Conservation (phyloP, 2,888 invertebrate genomes). For the Netelia virgata region DNA sequence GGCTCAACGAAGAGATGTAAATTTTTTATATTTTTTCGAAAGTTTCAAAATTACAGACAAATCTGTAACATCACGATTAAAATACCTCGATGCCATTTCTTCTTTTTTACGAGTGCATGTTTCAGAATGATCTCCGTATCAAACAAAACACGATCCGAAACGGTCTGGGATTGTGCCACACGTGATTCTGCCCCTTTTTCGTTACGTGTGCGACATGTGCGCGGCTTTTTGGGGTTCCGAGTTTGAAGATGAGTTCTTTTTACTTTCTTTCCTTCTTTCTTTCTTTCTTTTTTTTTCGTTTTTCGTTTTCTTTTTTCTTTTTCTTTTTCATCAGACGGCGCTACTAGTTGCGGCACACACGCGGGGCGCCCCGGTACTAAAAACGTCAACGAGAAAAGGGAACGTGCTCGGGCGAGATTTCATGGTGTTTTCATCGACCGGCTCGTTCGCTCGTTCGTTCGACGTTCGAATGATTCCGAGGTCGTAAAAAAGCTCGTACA, state of each 20-base stretch:
- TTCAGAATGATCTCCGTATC: not conserved
- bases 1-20: not conserved
- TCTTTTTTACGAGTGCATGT: not conserved
- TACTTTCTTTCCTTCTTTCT: slow-evolving; percentile 28
- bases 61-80: not conserved
- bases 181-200: slow-evolving; percentile 35
- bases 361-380: slow-evolving; percentile 60
- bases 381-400: slow-evolving; percentile 62
- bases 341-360: slow-evolving; percentile 51
- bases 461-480: slow-evolving; percentile 60
- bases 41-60: not conserved
- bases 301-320: slow-evolving; percentile 35
- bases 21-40: no score
- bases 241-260: slow-evolving; percentile 49
- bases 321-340: slow-evolving; percentile 53
- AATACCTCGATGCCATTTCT: not conserved
- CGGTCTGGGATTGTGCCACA: slow-evolving; percentile 20
- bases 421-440: slow-evolving; percentile 62
- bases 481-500: slow-evolving; percentile 50
- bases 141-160: not conserved
- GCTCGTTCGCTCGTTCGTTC: slow-evolving; percentile 19
- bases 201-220: slow-evolving; percentile 56
- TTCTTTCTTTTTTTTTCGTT: not conserved
- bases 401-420: slow-evolving; percentile 65
- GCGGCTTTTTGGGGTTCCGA: slow-evolving; percentile 54